Evolutionary conservation across 2,888 invertebrate genomes (phyloP).

Genomic region (Aphidius colemani): DNA sequence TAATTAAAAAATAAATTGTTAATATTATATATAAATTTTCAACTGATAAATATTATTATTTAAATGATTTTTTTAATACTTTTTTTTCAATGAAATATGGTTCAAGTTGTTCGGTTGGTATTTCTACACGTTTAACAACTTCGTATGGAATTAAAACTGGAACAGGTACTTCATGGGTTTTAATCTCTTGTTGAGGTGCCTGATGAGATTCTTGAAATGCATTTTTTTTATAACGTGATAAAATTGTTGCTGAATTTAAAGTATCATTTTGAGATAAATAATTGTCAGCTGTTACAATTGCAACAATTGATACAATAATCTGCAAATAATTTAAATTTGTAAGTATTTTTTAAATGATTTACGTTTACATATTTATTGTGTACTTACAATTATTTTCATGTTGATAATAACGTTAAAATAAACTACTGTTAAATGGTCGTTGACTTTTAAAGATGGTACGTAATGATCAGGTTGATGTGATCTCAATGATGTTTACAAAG

Average conservation of each 20-base stretch:
- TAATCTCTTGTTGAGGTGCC: constrained; percentile 59
- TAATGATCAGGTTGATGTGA: neutral
- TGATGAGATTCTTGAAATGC: constrained; percentile 60
- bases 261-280: neutral
- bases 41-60: neutral
- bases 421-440: too few species aligned
- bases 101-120: constrained; percentile 65
- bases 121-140: constrained; percentile 63
- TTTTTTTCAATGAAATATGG: constrained; percentile 65
- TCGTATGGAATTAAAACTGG: constrained; percentile 60
- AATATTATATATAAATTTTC: neutral
- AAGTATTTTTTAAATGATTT: too few species aligned
- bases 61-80: constrained; percentile 39
- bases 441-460: neutral
- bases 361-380: neutral
- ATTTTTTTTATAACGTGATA: neutral
- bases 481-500: constrained; percentile 51
- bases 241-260: too few species aligned
- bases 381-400: constrained; percentile 52
- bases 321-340: too few species aligned
- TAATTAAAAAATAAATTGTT: neutral
- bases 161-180: constrained; percentile 31
- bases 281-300: neutral
- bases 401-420: constrained; percentile 11
- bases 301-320: neutral